Evolutionary conservation across 2,797 vertebrate species (phyloP).

Genomic region (Sorex maritimensis): DNA sequence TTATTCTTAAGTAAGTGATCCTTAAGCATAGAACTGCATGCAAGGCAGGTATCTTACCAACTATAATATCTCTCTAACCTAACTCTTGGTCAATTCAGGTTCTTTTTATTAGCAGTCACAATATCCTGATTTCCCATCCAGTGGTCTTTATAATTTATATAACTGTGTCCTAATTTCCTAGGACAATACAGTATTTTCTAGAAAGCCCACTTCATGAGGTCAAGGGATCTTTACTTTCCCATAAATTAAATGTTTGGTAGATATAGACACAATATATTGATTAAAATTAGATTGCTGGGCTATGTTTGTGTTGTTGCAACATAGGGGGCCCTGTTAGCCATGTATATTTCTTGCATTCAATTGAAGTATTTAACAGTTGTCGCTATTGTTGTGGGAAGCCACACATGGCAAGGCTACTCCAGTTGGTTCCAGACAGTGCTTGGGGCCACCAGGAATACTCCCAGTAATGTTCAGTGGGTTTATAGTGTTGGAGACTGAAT

Average conservation of each 20-base stretch:
- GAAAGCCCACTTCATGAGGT: not conserved
- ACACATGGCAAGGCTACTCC: too few relatives aligned
- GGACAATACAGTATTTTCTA: not conserved
- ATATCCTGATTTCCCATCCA: not conserved
- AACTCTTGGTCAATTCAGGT: not conserved
- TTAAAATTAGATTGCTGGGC: not conserved
- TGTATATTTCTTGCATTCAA: too few relatives aligned
- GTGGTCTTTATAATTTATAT: constrained; percentile 5
- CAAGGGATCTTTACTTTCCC: not conserved
- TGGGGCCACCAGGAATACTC: too few relatives aligned
- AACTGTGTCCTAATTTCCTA: not conserved
- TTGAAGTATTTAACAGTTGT: too few relatives aligned
- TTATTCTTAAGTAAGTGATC: too few relatives aligned
- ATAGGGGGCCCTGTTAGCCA: not conserved
- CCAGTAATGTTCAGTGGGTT: too few relatives aligned
- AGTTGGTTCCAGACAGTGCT: too few relatives aligned
- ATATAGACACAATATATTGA: not conserved
- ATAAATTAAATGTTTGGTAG: constrained; percentile 48
- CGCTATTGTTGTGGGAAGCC: too few relatives aligned
- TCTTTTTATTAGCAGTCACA: not conserved
- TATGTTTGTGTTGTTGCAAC: constrained; percentile 1
- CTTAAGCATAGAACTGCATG: too few relatives aligned
- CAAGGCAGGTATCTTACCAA: too few relatives aligned
- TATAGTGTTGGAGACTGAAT: too few relatives aligned
- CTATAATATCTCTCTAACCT: too few relatives aligned